Evolutionary conservation across 2,113 vertebrate species (phyloP), one percentile per base, ranked within the genome.

Genomic region (Megalops atlanticus): DNA sequence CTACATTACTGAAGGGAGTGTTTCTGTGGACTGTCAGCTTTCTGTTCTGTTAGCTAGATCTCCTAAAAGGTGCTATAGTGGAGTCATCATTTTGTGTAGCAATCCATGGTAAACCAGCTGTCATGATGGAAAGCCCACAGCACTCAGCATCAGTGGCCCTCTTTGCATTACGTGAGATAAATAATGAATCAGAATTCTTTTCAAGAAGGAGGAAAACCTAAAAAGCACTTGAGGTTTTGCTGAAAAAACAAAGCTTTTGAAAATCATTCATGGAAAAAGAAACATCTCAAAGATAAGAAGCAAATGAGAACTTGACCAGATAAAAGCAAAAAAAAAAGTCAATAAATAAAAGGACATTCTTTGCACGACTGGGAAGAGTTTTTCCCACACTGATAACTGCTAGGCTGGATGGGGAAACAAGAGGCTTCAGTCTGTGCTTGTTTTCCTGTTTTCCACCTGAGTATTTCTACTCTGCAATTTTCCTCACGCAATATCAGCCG

Each of bases 381-480:
- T 64, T 64, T 64, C 58, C 58, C 58, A 64, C 58, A 31, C 58
- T 64, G 58, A 64, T 64, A 64, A 64, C 52, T 58, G 52, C 4
- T 6, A 6, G 18, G 52, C 24, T 3, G 18, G 52, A 58, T 15
- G 58, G 24, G n/a, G 58, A 31, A 64, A 64, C n/a, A 31, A 24
- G 43, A 45, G 18, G 24, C n/a, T n/a, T n/a, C n/a, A 64, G 58
- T 64, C 58, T 64, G n/a, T 31, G 6, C 11, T 58, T n/a, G 4
- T 5, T 27, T 64, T 64, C 58, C 58, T 64, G 4, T 10, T 31
- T 10, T 31, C 12, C 24, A 31, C 58, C n/a, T 31, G 58, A 0
- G 58, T 31, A 31, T 31, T 64, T n/a, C 58, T 64, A n/a, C 5
- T 58, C 21, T 64, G 58, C 58, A 64, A 8, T 64, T 64, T n/a